A percentile compares a stretch with the other conserved stretches of the same genome.
phyloP scores from a whole-genome alignment of 2,888 invertebrate genomes.

The Strigamia transsilvanica region DNA sequence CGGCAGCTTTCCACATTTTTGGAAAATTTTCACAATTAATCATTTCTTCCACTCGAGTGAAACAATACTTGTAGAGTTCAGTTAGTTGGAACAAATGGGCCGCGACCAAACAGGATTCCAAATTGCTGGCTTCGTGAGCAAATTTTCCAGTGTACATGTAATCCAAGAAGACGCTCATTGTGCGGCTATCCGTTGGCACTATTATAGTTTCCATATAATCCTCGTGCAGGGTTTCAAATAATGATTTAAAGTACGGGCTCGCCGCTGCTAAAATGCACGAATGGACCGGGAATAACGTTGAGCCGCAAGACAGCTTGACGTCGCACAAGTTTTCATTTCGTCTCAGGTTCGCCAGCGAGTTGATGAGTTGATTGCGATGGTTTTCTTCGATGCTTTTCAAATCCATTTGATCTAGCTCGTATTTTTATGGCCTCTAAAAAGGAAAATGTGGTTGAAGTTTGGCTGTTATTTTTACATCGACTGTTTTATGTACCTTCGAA shows the following conservation, averaged over 20 bases:
- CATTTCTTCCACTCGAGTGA: background rate
- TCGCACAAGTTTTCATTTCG: slow-evolving; percentile 24
- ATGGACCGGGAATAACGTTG: background rate
- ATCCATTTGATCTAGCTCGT: background rate
- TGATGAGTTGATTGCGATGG: slow-evolving; percentile 19
- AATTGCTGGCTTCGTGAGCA: background rate
- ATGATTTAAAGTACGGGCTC: slow-evolving; percentile 38
- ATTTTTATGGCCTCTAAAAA: background rate
- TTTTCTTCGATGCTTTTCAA: background rate
- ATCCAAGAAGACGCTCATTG: slow-evolving; percentile 34
- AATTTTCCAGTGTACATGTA: slow-evolving; percentile 48
- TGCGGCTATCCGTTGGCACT: slow-evolving; percentile 7
- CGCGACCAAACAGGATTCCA: background rate
- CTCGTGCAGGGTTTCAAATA: slow-evolving; percentile 25
- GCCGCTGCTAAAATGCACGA: slow-evolving; percentile 27
- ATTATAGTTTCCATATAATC: background rate
- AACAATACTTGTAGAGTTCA: slow-evolving; percentile 25
- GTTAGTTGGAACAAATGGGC: slow-evolving; percentile 44
- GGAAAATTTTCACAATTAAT: slow-evolving; percentile 11
- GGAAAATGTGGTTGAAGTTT: background rate
- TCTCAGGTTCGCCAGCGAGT: background rate
- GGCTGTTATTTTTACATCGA: background rate
- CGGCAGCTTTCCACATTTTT: slow-evolving; percentile 17
- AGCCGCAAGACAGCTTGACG: slow-evolving; percentile 6
- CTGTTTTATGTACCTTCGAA: background rate